Evolutionary conservation across 2,888 invertebrate species (phyloP).

Genomic region (Candidula unifasciata): DNA sequence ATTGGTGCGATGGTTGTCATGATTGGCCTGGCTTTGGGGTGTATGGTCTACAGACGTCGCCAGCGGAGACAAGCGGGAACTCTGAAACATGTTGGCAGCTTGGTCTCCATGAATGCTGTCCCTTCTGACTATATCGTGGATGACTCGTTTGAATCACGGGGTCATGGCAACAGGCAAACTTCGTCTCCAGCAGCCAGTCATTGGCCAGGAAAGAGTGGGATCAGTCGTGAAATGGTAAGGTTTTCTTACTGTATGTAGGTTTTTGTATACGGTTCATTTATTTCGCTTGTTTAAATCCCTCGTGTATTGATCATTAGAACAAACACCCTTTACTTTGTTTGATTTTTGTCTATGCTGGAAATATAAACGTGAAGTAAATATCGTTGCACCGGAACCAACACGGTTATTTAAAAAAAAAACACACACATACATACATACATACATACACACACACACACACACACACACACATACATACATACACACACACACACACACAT

Average conservation of each 20-base stretch:
- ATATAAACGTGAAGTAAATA: no score
- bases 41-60: slow-evolving; percentile 54
- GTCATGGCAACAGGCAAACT: slow-evolving; percentile 59
- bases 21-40: slow-evolving; percentile 39
- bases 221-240: slow-evolving; percentile 31
- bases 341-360: no score
- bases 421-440: no score
- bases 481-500: no score
- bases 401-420: no score
- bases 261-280: neutral
- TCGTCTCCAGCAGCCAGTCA: slow-evolving; percentile 53
- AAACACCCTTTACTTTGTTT: no score
- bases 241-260: neutral
- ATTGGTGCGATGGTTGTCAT: slow-evolving; percentile 57
- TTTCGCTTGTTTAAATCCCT: neutral
- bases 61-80: slow-evolving; percentile 56
- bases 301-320: no score
- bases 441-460: no score
- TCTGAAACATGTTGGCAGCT: slow-evolving; percentile 73
- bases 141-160: slow-evolving; percentile 61
- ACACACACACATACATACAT: no score
- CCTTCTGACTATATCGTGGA: slow-evolving; percentile 77
- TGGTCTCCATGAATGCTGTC: slow-evolving; percentile 73
- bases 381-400: no score
- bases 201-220: slow-evolving; percentile 48